Percentiles rank a stretch among this genome's conserved stretches.
Evolutionary conservation across 92 coral and sea anemone species (phyloP).

Genomic region (Palythoa heliodiscus): DNA sequence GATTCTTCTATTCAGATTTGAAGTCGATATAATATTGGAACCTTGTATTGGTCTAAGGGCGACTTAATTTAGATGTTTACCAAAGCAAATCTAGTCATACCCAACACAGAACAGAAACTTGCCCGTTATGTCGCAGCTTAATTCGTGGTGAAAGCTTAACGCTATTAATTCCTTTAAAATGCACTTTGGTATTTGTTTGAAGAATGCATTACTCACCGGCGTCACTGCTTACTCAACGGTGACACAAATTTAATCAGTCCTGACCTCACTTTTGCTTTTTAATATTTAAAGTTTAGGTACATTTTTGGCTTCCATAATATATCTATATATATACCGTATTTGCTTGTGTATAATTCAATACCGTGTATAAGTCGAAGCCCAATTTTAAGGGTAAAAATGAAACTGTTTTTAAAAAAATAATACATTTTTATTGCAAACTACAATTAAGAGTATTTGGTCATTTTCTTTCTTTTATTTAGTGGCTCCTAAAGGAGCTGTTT

Average conservation of each 20-base stretch:
- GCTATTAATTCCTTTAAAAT: neutral
- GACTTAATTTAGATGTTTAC: neutral
- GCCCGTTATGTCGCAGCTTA: neutral
- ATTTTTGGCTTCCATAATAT: too few relatives aligned
- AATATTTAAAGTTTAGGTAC: too few relatives aligned
- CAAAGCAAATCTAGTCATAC: neutral
- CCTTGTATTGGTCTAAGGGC: neutral
- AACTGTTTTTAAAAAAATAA: too few relatives aligned
- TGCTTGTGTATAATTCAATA: too few relatives aligned
- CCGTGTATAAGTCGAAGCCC: too few relatives aligned
- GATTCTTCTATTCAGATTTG: neutral
- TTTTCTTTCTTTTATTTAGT: too few relatives aligned
- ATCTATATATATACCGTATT: too few relatives aligned
- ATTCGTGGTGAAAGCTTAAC: neutral
- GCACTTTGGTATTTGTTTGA: conserved; percentile 1
- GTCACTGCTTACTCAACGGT: neutral
- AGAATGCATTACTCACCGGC: neutral
- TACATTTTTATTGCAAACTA: too few relatives aligned
- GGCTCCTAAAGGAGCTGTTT: too few relatives aligned
- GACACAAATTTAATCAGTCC: neutral
- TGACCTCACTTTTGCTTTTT: too few relatives aligned
- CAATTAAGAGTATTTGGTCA: too few relatives aligned
- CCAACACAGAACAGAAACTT: neutral
- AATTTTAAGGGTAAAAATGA: too few relatives aligned
- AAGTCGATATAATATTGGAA: neutral